Base-by-base conservation (phyloP, 2,113 vertebrate genomes). In the Meles meles region DNA sequence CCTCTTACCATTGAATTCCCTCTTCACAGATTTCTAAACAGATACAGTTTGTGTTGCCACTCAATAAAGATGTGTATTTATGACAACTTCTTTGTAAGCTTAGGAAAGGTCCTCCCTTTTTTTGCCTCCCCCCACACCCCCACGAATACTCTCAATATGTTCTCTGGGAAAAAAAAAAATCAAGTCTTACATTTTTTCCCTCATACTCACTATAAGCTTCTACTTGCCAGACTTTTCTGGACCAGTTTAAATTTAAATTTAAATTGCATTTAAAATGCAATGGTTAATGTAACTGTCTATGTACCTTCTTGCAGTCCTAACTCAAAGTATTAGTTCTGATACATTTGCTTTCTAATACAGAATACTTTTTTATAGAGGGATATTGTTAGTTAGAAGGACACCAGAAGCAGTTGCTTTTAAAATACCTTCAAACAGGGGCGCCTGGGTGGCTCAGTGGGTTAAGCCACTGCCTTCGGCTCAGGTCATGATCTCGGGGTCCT, bases 351-450 rank as follows among this genome's bases (percentile, higher is more conserved):
- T 95, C 21, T 85, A 77, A 80, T 93, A 52, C 42, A 94, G 69
- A 95, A 76, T 69, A 74, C 1, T 3, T 83, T 89, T 93, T 83
- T 82, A 63, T 90, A 88, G 94, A 88, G 15, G 34, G 10, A 84
- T 65, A 12, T 34, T 93, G 90, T 52, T 90, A 95, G 69, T 88
- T 96, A 81, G 79, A 88, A 82, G 49, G 42, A 85, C 88, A 92
- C 74, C 57, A 95, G 76, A 97, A 95, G 90, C n/a, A 76, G 92
- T 85, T 93, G 49, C n/a, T 67, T 90, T 91, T 79, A 69, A 94
- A 95, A 96, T 7, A 90, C 31, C 55, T 83, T 96, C 69, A 69
- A 80, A 95, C 21, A 84, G n/a, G n/a, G n/a, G n/a, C n/a, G n/a
- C n/a, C n/a, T n/a, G n/a, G n/a, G n/a, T n/a, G n/a, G n/a, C n/a